These are phyloP conservation scores for Megamerina dolium DNA, from an alignment of 2,888 invertebrate species.

Conservation along the genomic window DNA sequence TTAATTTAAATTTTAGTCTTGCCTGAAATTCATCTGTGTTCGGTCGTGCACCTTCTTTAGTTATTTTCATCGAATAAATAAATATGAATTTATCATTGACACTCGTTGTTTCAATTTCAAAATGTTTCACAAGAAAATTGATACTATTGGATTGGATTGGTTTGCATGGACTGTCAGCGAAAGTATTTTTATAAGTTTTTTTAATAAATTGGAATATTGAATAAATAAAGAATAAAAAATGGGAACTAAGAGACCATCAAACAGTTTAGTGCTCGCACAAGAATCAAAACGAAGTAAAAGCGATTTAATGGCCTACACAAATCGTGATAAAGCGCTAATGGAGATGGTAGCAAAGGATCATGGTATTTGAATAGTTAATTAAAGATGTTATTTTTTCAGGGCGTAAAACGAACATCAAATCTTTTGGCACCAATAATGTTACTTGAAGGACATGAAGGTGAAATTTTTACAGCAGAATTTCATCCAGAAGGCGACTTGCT, in stretches of 20 bases:
- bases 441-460: slow-evolving; percentile 93
- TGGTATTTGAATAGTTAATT: neutral
- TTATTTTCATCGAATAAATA: no score
- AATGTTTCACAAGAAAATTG: no score
- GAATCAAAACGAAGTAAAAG: slow-evolving; percentile 63
- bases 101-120: no score
- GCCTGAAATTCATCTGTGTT: no score
- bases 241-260: slow-evolving; percentile 35
- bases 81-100: no score
- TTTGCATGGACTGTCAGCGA: no score
- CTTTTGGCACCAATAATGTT: slow-evolving; percentile 92
- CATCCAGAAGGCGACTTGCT: slow-evolving; percentile 94
- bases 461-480: slow-evolving; percentile 88
- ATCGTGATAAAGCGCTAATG: slow-evolving; percentile 69
- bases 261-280: slow-evolving; percentile 45
- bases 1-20: no score
- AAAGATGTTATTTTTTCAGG: slow-evolving; percentile 37
- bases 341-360: slow-evolving; percentile 57
- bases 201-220: no score
- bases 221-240: no score
- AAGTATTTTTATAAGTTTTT: no score
- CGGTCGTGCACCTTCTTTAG: no score
- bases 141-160: no score
- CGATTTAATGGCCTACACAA: slow-evolving; percentile 65
- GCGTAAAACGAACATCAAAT: slow-evolving; percentile 77